Base-by-base conservation (phyloP, 2,888 invertebrate genomes). In the Noctua janthe region DNA sequence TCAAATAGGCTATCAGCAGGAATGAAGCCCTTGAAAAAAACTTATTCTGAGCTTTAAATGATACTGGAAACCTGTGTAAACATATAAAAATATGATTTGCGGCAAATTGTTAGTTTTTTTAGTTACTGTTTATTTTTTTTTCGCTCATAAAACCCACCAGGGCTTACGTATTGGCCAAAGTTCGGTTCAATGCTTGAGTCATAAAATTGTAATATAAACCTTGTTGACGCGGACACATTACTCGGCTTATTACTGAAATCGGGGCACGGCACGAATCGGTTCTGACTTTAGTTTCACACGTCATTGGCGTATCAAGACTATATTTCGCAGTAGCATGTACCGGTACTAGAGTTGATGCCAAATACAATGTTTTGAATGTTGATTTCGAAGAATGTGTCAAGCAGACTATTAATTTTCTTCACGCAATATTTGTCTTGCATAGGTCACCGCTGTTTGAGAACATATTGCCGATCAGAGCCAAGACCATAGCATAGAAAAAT, bases 11-110 rank as follows among this genome's bases (percentile, higher is more conserved):
- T 82, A 78, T 88, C 82, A 82, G n/a, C 43, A 47, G 6, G 66
- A 85, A 66, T 29, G 15, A 29, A 81, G 82, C 90, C 89, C 90
- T 90, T 90, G 85, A 83, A 90, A 82, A 29, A 59, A 74, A 72
- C 71, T 73, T 64, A 80, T 81, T 76, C 54, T 43, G n/a, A 47
- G 69, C 23, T 77, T 39, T 39, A 47, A 89, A 84, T 75, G 78
- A 87, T 83, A 59, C 23, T 56, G 35, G 39, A 79, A 90, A 80
- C 82, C 81, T 87, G 86, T 89, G 71, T 75, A 83, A 89, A 90
- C 79, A 85, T 77, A 84, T 83, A 71, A 87, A 86, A 82, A 67
- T 89, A 85, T 86, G 86, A 85, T 85, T 85, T 86, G 79, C 82
- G 47, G 74, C 71, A 64, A 67, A 80, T 77, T 81, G 71, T 85